Evolutionary conservation across 1,140 invertebrate species (phyloP).

Genomic region (Bombus breviceps): DNA sequence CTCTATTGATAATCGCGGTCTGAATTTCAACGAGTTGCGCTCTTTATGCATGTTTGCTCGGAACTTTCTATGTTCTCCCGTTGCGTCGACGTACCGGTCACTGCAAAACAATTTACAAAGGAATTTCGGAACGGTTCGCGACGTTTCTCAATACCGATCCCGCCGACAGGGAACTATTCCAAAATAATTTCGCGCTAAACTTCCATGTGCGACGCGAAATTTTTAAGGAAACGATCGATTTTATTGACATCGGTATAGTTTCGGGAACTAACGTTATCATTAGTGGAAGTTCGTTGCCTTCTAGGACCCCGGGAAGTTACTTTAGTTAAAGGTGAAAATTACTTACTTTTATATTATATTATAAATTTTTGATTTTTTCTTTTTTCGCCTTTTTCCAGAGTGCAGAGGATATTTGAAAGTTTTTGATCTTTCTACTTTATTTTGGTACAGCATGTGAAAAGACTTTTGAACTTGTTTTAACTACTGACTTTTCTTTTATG

Average conservation of each 20-base stretch:
- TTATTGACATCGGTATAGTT: neutral
- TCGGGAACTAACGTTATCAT: neutral
- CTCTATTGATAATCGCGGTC: conserved; percentile 44
- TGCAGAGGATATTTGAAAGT: no score
- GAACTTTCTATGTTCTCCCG: conserved; percentile 19
- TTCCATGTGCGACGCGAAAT: neutral
- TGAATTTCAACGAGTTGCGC: conserved; percentile 50
- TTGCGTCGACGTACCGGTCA: conserved; percentile 25
- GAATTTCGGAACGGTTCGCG: conserved; percentile 30
- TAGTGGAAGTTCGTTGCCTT: no score
- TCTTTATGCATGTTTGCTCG: conserved; percentile 42
- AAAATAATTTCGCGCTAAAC: conserved; percentile 14
- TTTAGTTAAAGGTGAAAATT: neutral
- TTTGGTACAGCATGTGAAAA: neutral
- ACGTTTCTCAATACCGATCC: neutral
- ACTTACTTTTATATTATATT: neutral
- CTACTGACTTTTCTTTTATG: conserved; percentile 57
- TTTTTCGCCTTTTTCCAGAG: neutral
- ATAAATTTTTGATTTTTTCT: neutral
- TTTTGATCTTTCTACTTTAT: conserved; percentile 12
- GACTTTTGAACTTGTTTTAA: conserved; percentile 16
- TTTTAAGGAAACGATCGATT: conserved; percentile 23
- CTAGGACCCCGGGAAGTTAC: neutral
- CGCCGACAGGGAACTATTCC: conserved; percentile 14
- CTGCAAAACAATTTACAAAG: conserved; percentile 41